phyloP scores from a whole-genome alignment of 2,888 invertebrate species.

The Volucella inanis region DNA sequence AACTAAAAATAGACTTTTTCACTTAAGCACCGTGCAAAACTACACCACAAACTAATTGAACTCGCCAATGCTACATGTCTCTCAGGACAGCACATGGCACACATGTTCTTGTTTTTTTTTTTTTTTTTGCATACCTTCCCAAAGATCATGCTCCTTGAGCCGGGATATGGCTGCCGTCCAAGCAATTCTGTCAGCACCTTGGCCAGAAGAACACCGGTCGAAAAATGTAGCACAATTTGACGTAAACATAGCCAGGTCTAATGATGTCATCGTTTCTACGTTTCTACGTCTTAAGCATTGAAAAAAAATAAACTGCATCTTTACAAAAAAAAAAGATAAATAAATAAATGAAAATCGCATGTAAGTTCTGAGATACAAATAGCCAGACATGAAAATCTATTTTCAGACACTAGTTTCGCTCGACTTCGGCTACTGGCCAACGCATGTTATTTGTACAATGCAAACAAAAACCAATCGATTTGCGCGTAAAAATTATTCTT shows the following conservation, averaged over 20 bases:
- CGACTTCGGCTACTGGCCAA: constrained; percentile 13
- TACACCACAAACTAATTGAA: constrained; percentile 62
- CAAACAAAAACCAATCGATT: constrained; percentile 36
- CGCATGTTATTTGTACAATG: background rate
- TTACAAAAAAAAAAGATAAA: background rate
- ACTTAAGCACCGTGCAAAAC: constrained; percentile 43
- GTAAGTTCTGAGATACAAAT: background rate
- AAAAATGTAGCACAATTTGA: constrained; percentile 38
- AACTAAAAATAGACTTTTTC: constrained; percentile 57
- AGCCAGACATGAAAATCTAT: constrained; percentile 18
- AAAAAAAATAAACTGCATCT: constrained; percentile 48
- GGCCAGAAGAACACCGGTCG: constrained; percentile 15
- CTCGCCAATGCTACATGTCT: constrained; percentile 51
- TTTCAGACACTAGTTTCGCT: constrained; percentile 34
- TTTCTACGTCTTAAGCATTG: constrained; percentile 17
- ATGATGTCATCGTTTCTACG: constrained; percentile 67
- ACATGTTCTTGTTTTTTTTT: background rate
- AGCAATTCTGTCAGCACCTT: constrained; percentile 44
- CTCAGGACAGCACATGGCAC: constrained; percentile 26
- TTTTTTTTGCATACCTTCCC: constrained; percentile 36
- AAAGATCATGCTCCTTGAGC: constrained; percentile 15
- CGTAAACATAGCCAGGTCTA: constrained; percentile 28
- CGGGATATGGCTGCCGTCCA: constrained; percentile 47
- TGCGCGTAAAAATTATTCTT: constrained; percentile 20
- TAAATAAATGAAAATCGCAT: background rate